Base-by-base conservation (phyloP, 2,888 invertebrate genomes). In the Drosophila pseudotakahashii region DNA sequence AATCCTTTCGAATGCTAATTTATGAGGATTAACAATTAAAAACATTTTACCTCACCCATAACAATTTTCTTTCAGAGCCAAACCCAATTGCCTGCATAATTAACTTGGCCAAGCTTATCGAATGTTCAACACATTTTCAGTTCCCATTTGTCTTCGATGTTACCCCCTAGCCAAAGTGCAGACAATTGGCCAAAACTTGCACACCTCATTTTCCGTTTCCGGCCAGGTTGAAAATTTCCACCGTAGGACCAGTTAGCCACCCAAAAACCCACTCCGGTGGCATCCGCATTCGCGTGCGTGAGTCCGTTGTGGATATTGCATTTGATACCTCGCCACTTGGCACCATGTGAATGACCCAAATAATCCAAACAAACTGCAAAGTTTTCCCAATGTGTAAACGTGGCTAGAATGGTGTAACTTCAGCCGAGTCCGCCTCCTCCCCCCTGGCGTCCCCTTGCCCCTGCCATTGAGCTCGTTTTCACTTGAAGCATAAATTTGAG, bases 311-410 rank as follows among this genome's bases (percentile, higher is more conserved):
- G 60, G 75, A 57, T 55, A 75, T 74, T 76, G 76, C 75, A 83
- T 55, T 76, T 79, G 67, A 64, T 64, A 48, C 64, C 66, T 72
- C 79, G 73, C 39, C 75, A 74, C 57, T 75, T 71, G 79, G 76
- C 71, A 76, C 81, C 90, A 91, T 89, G 91, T 90, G 91, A 91
- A 91, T 92, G 91, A 91, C 91, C 92, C 83, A 91, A 90, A 92
- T 91, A 90, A 81, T 82, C 76, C 88, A 53, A 81, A 76, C 75
- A 73, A 89, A 79, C 79, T 75, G 75, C 76, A 66, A 78, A 79
- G 70, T 75, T 54, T 79, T 74, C 70, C 48, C 52, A 59, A 68
- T 70, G 73, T 63, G 75, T 50, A 63, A 68, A 39, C 54, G 66
- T 66, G 66, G 70, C 66, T 14, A 34, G 2, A 23, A 52, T 53